These are phyloP conservation scores for Gallinago nigripennis DNA, from an alignment of 2,797 vertebrate species.

Conservation along the genomic window DNA sequence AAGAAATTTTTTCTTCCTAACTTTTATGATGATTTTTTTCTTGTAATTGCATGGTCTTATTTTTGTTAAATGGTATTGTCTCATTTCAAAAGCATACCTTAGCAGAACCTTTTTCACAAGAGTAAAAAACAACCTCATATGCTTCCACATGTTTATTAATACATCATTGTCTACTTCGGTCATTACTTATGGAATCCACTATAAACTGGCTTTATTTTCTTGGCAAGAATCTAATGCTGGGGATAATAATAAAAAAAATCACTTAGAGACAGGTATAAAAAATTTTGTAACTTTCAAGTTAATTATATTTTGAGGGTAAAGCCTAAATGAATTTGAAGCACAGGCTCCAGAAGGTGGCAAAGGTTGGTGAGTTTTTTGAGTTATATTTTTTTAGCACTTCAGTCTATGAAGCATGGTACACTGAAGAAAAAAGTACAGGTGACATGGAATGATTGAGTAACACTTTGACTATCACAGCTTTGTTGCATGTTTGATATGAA, in stretches of 20 bases:
- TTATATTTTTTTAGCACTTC: background rate
- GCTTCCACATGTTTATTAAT: conserved; percentile 22
- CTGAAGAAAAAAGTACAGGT: background rate
- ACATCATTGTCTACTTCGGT: background rate
- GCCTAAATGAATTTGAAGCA: background rate
- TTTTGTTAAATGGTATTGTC: conserved; percentile 5
- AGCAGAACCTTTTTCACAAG: background rate
- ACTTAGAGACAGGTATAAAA: background rate
- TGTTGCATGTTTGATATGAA: background rate
- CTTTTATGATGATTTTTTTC: background rate
- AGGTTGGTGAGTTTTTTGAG: rapidly evolving
- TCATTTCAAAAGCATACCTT: conserved; percentile 20
- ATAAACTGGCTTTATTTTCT: background rate
- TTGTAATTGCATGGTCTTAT: conserved; percentile 11
- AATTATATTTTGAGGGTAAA: background rate
- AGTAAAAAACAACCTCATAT: background rate
- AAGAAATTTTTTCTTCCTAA: conserved; percentile 21
- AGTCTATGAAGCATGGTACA: background rate
- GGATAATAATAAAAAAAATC: background rate
- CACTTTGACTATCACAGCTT: background rate
- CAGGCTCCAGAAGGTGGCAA: background rate
- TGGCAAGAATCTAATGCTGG: background rate
- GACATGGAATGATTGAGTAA: background rate
- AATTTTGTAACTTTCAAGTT: background rate
- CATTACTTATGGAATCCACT: background rate